Conservation (phyloP, 1,140 invertebrate genomes). For the Rhagoletis pomonella region DNA sequence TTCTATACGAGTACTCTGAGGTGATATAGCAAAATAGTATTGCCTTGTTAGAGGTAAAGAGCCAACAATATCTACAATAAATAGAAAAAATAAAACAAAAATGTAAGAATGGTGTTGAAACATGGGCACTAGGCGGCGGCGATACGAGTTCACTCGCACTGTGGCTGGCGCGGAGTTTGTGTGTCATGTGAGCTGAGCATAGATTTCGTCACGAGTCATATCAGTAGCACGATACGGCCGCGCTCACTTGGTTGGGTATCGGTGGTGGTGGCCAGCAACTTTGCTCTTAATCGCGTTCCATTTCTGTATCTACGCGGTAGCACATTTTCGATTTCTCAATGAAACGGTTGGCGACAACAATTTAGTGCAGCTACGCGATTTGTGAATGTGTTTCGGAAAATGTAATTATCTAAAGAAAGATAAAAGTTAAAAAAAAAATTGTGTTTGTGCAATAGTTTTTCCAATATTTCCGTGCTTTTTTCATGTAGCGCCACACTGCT, state of each 20-base stretch:
- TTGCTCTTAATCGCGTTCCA: constrained; percentile 51
- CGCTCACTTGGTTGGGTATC: constrained; percentile 1
- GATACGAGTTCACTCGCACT: constrained; percentile 6
- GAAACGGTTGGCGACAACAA: not conserved
- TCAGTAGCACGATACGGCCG: constrained; percentile 3
- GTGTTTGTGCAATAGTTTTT: not conserved
- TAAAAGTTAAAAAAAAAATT: not conserved
- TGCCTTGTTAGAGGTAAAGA: constrained; percentile 1
- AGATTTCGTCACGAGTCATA: constrained; percentile 34
- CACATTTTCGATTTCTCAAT: constrained; percentile 40
- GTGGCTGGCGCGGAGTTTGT: not conserved
- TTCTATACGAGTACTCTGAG: not conserved
- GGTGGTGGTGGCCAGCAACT: constrained; percentile 32
- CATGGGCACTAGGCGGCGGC: not conserved
- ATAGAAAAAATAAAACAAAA: not conserved
- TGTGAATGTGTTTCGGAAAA: constrained; percentile 18
- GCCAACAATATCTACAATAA: not conserved
- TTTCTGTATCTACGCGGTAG: constrained; percentile 53
- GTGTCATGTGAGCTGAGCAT: not conserved
- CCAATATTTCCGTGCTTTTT: not conserved
- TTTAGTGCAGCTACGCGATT: constrained; percentile 22
- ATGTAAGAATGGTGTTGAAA: constrained; percentile 19
- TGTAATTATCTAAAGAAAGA: not conserved
- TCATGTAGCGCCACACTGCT: not conserved
- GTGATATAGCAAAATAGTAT: not conserved